Evolutionary conservation across 2,888 invertebrate species (phyloP), one percentile per base, ranked within the genome.

Genomic region (Morpho deidamia): DNA sequence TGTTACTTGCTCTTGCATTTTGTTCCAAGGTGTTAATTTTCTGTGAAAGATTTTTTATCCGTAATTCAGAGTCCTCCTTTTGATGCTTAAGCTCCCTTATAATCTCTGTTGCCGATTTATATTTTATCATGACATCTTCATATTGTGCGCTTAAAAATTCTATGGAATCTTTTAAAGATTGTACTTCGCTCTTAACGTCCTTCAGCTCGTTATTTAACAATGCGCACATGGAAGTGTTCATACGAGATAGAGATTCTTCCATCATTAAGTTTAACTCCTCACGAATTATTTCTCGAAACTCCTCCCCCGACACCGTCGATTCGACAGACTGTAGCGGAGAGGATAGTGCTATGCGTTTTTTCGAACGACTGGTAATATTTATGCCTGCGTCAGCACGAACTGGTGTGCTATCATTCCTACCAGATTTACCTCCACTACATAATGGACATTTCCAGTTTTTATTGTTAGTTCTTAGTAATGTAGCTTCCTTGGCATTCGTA

Each of bases 401-500:
- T 33, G 47, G 47, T 32, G 47, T 47, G 11, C 40, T 40, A 11
- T 47, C 47, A 47, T 47, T 47, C 35, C 35, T 35, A 8, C 7
- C 7, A 8, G 35, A 35, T 35, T 35, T 35, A 8, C 7, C 35
- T 35, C 35, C 35, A 35, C 35, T 7, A 35, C 35, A 35, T 35
- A 35, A 35, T 8, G 35, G 35, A 8, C 35, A 35, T 35, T 35
- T 35, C 35, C 35, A 35, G 8, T 7, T 8, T 8, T 35, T 35
- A n/a, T n/a, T n/a, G 8, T 35, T 35, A 35, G 35, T 35, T 35
- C 35, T 7, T 35, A 35, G 8, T 35, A 35, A 35, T 8, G 35
- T 35, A 35, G 35, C 35, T 35, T 35, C 35, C 8, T 8, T 35
- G 7, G 35, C 8, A 35, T 35, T 35, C 35, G 35, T 35, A 8